These are phyloP conservation scores for Eristalis tenax DNA, from an alignment of 2,888 invertebrate species.

Conservation along the genomic window DNA sequence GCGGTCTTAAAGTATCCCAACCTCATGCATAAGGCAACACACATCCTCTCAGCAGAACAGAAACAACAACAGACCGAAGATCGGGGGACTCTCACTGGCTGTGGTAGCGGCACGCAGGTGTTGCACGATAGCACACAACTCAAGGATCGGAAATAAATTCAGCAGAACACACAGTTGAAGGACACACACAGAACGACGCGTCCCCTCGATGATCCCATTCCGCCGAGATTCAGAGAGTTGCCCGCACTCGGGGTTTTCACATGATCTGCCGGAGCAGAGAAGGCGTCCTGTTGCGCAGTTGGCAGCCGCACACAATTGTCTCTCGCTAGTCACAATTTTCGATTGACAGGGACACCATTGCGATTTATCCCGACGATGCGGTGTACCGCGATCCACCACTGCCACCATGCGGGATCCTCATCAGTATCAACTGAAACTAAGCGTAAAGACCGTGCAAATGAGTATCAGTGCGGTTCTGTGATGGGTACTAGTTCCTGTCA, in stretches of 20 bases:
- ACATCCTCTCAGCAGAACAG: constrained; percentile 22
- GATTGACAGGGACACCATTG: constrained; percentile 64
- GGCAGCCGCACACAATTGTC: constrained; percentile 53
- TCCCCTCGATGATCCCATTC: not conserved
- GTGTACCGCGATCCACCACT: not conserved
- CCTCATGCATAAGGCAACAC: constrained; percentile 4
- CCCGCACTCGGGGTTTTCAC: constrained; percentile 30
- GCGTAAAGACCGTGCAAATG: constrained; percentile 59
- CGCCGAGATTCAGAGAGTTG: not conserved
- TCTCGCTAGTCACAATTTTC: constrained; percentile 49
- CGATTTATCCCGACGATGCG: constrained; percentile 43
- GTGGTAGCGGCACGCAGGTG: constrained; percentile 47
- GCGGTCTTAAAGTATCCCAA: constrained; percentile 21
- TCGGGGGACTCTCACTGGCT: not conserved
- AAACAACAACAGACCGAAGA: not conserved
- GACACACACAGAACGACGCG: not conserved
- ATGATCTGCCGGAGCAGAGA: constrained; percentile 42
- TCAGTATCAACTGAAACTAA: constrained; percentile 37
- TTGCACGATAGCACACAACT: constrained; percentile 33
- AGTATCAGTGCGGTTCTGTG: constrained; percentile 29
- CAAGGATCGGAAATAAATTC: not conserved
- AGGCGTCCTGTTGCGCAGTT: constrained; percentile 51
- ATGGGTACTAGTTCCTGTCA: constrained; percentile 62
- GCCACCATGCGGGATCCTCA: constrained; percentile 34
- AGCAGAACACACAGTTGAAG: not conserved